phyloP scores from a whole-genome alignment of 2,797 vertebrate species.

The Phrynocephalus vlangalii region DNA sequence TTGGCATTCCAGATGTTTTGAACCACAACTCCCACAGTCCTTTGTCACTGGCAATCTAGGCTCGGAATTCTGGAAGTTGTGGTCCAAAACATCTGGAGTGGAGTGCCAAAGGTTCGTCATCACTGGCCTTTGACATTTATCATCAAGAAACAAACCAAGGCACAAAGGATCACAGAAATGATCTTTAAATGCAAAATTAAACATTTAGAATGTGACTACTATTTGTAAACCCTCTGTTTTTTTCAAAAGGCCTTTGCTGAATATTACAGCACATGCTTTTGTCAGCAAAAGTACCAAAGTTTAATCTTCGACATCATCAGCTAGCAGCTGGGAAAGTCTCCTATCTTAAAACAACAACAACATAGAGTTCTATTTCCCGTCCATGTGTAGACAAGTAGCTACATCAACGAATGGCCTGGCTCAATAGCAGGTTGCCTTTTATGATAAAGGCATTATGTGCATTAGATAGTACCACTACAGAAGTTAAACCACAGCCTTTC shows the following conservation, averaged over 20 bases:
- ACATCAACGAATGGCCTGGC: not conserved
- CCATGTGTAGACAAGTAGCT: not conserved
- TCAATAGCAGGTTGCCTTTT: not conserved
- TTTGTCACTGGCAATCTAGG: no score
- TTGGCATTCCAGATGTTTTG: no score
- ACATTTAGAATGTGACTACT: not conserved
- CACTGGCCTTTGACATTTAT: not conserved
- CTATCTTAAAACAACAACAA: no score
- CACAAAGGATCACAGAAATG: not conserved
- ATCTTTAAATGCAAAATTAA: not conserved
- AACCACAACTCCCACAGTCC: no score
- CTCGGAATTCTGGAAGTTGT: no score
- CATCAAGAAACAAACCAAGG: not conserved
- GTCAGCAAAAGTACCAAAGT: not conserved
- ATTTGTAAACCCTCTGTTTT: not conserved
- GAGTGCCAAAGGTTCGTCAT: no score
- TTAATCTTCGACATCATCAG: not conserved
- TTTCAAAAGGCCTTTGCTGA: not conserved
- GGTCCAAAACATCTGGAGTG: no score
- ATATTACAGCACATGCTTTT: not conserved
- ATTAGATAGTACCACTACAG: not conserved
- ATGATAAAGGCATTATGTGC: not conserved
- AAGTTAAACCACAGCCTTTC: not conserved
- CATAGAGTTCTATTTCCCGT: not conserved
- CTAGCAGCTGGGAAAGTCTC: not conserved